Percentiles rank a stretch among this genome's conserved stretches.
These are phyloP conservation scores for Bombus balteatus DNA, from an alignment of 1,140 invertebrate genomes.

Conservation along the genomic window DNA sequence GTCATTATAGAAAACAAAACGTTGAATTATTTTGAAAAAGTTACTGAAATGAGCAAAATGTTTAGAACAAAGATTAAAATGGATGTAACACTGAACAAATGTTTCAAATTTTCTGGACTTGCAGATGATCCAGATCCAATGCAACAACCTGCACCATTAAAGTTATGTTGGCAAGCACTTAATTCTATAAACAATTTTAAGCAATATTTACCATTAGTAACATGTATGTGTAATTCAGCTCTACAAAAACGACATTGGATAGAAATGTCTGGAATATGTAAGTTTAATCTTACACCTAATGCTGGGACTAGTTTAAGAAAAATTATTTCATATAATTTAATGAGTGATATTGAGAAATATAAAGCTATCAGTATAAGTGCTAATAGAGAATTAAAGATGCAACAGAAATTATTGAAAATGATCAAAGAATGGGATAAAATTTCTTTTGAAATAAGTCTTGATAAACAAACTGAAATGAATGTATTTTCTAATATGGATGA, in stretches of 20 bases:
- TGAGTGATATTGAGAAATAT: constrained; percentile 85
- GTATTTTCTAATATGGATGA: constrained; percentile 84
- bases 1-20: constrained; percentile 82
- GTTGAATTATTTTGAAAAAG: constrained; percentile 80
- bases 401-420: constrained; percentile 86
- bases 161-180: constrained; percentile 83
- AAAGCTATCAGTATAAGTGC: constrained; percentile 87
- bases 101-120: constrained; percentile 79
- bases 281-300: constrained; percentile 86
- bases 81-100: constrained; percentile 79
- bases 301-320: constrained; percentile 86
- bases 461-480: constrained; percentile 80
- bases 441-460: constrained; percentile 80
- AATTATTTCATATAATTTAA: constrained; percentile 85
- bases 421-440: constrained; percentile 85
- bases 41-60: constrained; percentile 84
- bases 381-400: constrained; percentile 86
- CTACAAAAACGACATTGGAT: constrained; percentile 88
- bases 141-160: constrained; percentile 84
- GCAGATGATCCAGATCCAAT: constrained; percentile 84
- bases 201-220: constrained; percentile 85
- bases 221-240: constrained; percentile 88
- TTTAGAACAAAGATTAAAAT: constrained; percentile 85
- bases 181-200: constrained; percentile 85
- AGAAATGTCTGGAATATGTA: constrained; percentile 87